Evolutionary conservation across 2,888 invertebrate genomes (phyloP).

Genomic region (Latrodectus elegans): DNA sequence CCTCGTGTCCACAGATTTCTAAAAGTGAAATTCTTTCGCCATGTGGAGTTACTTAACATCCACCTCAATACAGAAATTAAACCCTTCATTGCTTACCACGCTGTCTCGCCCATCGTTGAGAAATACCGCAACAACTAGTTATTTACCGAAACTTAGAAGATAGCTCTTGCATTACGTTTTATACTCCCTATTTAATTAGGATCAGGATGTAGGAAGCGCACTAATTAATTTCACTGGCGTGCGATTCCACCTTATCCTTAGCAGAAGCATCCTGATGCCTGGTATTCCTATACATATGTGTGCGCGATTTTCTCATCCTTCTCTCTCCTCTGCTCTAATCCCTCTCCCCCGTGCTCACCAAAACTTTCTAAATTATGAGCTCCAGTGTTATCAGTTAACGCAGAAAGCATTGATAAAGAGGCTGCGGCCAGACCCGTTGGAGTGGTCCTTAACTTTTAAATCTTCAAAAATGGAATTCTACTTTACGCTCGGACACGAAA

Average conservation of each 20-base stretch:
- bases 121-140: constrained; percentile 25
- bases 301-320: background rate
- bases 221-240: constrained; percentile 39
- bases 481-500: too few relatives aligned
- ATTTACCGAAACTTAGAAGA: constrained; percentile 21
- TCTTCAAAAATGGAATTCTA: constrained; percentile 36
- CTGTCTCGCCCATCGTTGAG: background rate
- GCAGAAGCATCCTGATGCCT: background rate
- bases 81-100: constrained; percentile 7
- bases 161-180: constrained; percentile 20
- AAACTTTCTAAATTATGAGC: constrained; percentile 25
- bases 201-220: constrained; percentile 16
- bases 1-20: too few relatives aligned
- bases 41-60: too few relatives aligned
- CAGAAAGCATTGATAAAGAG: constrained; percentile 23
- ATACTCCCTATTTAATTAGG: constrained; percentile 46
- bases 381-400: constrained; percentile 32
- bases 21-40: too few relatives aligned
- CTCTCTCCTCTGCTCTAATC: background rate
- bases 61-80: background rate
- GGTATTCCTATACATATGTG: background rate
- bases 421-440: background rate
- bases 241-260: background rate
- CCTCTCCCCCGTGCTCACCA: background rate
- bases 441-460: constrained; percentile 8